Evolutionary conservation across 2,113 vertebrate species (phyloP), one percentile per base, ranked within the genome.

Genomic region (Thomomys bottae): DNA sequence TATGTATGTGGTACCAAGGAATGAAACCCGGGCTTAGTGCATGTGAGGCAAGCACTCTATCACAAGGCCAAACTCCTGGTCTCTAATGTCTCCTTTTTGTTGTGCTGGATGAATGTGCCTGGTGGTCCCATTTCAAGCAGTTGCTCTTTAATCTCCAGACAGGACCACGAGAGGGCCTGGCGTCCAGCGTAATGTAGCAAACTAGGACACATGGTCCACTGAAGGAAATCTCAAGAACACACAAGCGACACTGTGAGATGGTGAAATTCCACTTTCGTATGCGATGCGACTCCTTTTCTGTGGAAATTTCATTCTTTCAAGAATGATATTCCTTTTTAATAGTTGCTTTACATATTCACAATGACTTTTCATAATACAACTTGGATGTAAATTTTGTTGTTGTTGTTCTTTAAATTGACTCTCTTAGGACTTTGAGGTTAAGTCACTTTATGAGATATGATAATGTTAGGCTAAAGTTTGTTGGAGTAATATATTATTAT

Each of bases 91-190:
- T 94, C 64, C 40, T 94, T 88, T 93, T 59, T 71, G 32, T 94
- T 91, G 67, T 83, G 36, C 93, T 94, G 45, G 79, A 77, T 90
- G 75, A 96, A 94, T 61, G 83, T 94, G 71, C 70, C 78, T 34
- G 89, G 87, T 92, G 87, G 85, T 91, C 59, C n/a, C 85, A 79
- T 20, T 20, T 80, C 21, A 68, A 83, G 40, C 63, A 80, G 75
- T 57, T 93, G 40, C 59, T 94, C 57, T 87, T 94, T 94, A 73
- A 86, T 80, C 67, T 86, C 34, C 30, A 86, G 63, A 84, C n/a
- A 64, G 67, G 67, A 38, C 49, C 64, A 21, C 28, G 67, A 34
- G 67, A 91, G 17, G 6, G 36, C 15, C 38, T 68, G 23, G 36
- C 40, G 64, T 9, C 3, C 66, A 24, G 12, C 10, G 38, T 20